Conservation (phyloP, 2,888 invertebrate genomes). For the Plebejus melissa region DNA sequence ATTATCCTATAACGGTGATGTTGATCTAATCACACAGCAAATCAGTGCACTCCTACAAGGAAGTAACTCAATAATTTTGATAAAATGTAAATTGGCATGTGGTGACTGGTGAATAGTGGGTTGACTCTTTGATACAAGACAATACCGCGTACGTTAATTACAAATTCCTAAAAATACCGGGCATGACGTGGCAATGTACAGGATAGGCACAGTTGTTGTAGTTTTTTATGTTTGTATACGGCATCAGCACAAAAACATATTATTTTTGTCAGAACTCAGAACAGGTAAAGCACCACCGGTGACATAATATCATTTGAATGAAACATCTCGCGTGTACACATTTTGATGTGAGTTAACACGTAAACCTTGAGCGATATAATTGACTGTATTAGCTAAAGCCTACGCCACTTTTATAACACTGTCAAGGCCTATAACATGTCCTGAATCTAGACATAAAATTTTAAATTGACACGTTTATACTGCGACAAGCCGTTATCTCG, state of each 20-base stretch:
- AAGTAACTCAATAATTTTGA: neutral
- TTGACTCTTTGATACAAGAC: neutral
- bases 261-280: neutral
- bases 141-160: neutral
- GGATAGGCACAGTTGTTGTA: neutral
- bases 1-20: neutral
- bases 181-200: neutral
- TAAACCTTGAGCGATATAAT: slow-evolving; percentile 48
- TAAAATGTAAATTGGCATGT: neutral
- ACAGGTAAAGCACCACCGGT: slow-evolving; percentile 6
- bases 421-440: slow-evolving; percentile 47
- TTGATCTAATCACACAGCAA: neutral
- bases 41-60: slow-evolving; percentile 2
- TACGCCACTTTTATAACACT: slow-evolving; percentile 54
- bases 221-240: neutral
- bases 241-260: neutral
- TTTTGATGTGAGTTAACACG: slow-evolving; percentile 46
- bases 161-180: neutral
- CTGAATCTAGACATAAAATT: slow-evolving; percentile 3
- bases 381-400: slow-evolving; percentile 51
- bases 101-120: neutral
- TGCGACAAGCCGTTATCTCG: neutral
- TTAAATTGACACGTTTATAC: neutral
- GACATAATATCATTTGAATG: slow-evolving; percentile 18
- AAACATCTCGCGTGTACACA: slow-evolving; percentile 39